phyloP scores from a whole-genome alignment of 2,797 vertebrate genomes.

The Channallabes apus region DNA sequence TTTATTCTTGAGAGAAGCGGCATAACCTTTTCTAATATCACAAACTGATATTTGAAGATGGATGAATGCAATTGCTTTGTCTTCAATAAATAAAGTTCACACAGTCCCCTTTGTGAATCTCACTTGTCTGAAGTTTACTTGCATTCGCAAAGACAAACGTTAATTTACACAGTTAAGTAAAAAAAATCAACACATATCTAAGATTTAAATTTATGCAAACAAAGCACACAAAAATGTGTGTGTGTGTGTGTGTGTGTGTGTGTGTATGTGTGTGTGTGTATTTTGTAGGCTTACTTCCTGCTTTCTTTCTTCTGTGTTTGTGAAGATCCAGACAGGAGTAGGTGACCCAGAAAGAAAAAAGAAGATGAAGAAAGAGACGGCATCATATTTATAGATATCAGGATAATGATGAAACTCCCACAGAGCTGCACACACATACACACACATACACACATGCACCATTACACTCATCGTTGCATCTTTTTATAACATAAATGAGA shows the following conservation, averaged over 20 bases:
- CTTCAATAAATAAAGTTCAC: slow-evolving; percentile 55
- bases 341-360: slow-evolving; percentile 73
- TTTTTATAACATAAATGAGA: slow-evolving; percentile 11
- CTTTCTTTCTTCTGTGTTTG: neutral
- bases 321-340: slow-evolving; percentile 64
- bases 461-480: neutral
- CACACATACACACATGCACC: slow-evolving; percentile 46
- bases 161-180: slow-evolving; percentile 23
- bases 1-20: slow-evolving; percentile 39
- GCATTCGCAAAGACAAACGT: slow-evolving; percentile 24
- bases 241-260: too few species aligned
- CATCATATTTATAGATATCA: slow-evolving; percentile 76
- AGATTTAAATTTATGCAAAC: neutral
- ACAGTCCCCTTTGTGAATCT: slow-evolving; percentile 46
- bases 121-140: slow-evolving; percentile 32
- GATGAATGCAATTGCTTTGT: slow-evolving; percentile 52
- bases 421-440: slow-evolving; percentile 23
- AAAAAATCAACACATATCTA: slow-evolving; percentile 1
- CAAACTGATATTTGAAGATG: slow-evolving; percentile 56
- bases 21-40: slow-evolving; percentile 55
- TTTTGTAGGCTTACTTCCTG: slow-evolving; percentile 5
- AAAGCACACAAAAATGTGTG: neutral
- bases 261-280: neutral
- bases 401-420: slow-evolving; percentile 69
- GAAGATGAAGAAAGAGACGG: slow-evolving; percentile 64